These are phyloP conservation scores for Hydroisotoma schaefferi DNA, from an alignment of 2,888 invertebrate genomes.

Conservation along the genomic window DNA sequence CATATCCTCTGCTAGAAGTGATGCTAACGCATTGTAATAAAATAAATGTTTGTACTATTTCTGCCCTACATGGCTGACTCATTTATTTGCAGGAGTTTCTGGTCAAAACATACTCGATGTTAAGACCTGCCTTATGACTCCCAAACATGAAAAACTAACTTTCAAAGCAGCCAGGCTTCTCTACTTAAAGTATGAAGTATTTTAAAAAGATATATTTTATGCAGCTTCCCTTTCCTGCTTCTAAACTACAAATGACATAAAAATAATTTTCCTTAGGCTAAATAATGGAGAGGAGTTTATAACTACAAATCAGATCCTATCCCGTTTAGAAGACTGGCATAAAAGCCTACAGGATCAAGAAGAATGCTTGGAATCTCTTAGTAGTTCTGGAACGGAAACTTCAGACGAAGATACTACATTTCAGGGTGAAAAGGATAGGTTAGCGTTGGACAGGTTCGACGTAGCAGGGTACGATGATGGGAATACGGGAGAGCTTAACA, in stretches of 20 bases:
- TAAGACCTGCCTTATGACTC: constrained; percentile 74
- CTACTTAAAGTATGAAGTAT: constrained; percentile 65
- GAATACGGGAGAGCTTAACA: constrained; percentile 10
- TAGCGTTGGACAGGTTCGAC: not conserved
- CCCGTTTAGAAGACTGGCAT: constrained; percentile 53
- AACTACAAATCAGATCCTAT: constrained; percentile 75
- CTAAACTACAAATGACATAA: not conserved
- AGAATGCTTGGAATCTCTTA: not conserved
- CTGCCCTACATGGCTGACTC: no score
- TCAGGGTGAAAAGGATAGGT: no score
- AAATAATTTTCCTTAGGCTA: constrained; percentile 57
- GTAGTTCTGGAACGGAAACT: not conserved
- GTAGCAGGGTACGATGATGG: not conserved
- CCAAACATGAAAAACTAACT: constrained; percentile 80
- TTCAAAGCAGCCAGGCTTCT: constrained; percentile 81
- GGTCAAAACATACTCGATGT: constrained; percentile 71
- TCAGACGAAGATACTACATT: not conserved
- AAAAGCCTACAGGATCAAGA: constrained; percentile 12
- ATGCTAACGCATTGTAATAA: no score
- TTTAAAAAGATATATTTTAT: not conserved
- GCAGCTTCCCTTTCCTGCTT: not conserved
- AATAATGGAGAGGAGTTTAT: constrained; percentile 83
- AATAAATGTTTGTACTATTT: no score
- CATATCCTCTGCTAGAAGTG: no score
- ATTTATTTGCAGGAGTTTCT: constrained; percentile 60